These are phyloP conservation scores for Oreochromis grahami DNA, from an alignment of 2,797 vertebrate species.

Conservation along the genomic window DNA sequence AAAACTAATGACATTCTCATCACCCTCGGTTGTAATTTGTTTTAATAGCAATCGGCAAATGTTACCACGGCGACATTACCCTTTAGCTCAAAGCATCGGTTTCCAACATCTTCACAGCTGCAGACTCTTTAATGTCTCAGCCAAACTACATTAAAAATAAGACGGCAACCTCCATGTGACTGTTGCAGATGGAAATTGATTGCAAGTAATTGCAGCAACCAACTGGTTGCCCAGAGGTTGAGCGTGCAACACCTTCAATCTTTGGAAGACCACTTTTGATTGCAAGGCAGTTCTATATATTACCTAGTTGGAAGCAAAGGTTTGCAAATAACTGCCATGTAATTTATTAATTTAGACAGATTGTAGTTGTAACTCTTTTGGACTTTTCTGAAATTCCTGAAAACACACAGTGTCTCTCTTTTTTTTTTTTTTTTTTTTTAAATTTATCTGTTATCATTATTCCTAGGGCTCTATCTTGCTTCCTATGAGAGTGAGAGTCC, in stretches of 20 bases:
- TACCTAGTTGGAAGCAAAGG: neutral
- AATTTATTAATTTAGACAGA: neutral
- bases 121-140: neutral
- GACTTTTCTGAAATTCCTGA: neutral
- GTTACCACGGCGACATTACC: neutral
- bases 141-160: neutral
- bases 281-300: neutral
- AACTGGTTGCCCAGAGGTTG: neutral
- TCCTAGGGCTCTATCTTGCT: conserved; percentile 87
- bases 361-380: neutral
- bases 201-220: neutral
- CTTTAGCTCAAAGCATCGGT: neutral
- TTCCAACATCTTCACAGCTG: neutral
- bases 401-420: neutral
- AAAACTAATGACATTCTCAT: neutral
- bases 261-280: neutral
- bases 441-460: neutral
- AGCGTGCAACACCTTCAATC: neutral
- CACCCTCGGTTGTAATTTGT: neutral
- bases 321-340: neutral
- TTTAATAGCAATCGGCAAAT: neutral
- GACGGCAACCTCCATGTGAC: neutral
- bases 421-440: neutral
- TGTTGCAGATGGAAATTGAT: neutral
- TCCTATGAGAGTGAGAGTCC: conserved; percentile 97